Base-by-base conservation (phyloP, 2,113 vertebrate species). In the Laticauda colubrina region DNA sequence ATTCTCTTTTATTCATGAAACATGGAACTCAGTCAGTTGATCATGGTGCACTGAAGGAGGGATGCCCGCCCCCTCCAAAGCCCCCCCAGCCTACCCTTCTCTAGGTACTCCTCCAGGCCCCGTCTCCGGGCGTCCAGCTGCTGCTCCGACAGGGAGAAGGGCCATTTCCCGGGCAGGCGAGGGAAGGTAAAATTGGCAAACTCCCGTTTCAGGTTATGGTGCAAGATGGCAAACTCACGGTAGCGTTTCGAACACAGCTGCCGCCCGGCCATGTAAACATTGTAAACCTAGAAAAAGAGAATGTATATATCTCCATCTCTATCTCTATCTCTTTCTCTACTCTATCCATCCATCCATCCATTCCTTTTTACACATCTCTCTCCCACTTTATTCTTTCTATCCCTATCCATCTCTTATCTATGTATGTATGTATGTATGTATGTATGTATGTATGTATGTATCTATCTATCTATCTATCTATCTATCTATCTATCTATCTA, bases 221-320 rank as follows among this genome's bases (percentile, higher is more conserved):
- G 98, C 61, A 99, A 96, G 96, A 99, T 98, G 95, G 99, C 97
- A 39, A 99, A 99, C 64, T 99, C 99, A 0, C 99, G 97, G 97
- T 99, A 99, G 20, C 99, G 98, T 96, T 99, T 99, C 45, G 99
- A 99, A 96, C 99, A 99, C 69, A 99, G 97, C 97, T 99, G 99
- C 24, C 99, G 96, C 1, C 99, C 99, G 0, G 99, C 99, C 99
- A 99, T 99, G 97, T 99, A 99, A 93, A 99, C 98, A 18, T 99
- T 99, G 96, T 99, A 99, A 3, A 99, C 99, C 99, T 99, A 91
- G 51, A 5, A 11, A 26, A 39, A 8, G 15, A 90, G 9, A 59
- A 89, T n/a, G 5, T 29, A 54, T 12, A 14, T 3, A 14, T 12
- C 45, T 45, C 45, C 5, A 53, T 10, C 11, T 54, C 11, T 54